phyloP scores from a whole-genome alignment of 1,140 invertebrate species.

The Apis florea region DNA sequence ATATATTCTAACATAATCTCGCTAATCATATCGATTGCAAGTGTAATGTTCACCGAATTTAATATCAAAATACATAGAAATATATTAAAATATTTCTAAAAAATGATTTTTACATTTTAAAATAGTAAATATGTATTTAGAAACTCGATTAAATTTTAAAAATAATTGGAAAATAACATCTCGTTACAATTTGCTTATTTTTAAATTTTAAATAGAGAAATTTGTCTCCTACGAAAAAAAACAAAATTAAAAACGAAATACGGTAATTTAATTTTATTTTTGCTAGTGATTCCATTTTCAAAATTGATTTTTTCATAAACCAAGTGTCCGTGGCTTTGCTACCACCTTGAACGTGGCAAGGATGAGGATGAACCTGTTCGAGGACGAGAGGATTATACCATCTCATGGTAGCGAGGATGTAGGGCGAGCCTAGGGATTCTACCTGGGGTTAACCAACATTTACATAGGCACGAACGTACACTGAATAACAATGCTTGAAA shows the following conservation, averaged over 20 bases:
- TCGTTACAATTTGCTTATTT: neutral
- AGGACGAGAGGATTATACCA: constrained; percentile 55
- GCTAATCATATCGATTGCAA: constrained; percentile 31
- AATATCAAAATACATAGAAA: constrained; percentile 9
- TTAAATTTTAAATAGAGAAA: neutral
- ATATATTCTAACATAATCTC: constrained; percentile 21
- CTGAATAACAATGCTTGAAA: constrained; percentile 73
- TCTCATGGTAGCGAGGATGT: constrained; percentile 39
- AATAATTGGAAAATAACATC: neutral
- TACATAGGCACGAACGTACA: constrained; percentile 69
- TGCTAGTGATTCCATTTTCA: constrained; percentile 11
- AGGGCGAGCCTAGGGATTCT: constrained; percentile 55
- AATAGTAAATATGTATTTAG: neutral
- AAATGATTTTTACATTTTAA: neutral
- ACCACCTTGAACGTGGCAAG: constrained; percentile 56
- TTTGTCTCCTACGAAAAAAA: no score
- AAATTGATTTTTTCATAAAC: constrained; percentile 27
- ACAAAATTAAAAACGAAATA: neutral
- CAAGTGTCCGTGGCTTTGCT: constrained; percentile 34
- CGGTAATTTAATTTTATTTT: neutral
- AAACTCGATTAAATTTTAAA: neutral
- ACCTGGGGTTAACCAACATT: constrained; percentile 70
- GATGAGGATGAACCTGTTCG: constrained; percentile 48
- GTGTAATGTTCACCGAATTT: constrained; percentile 9
- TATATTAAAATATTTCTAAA: neutral